A percentile compares a stretch with the other conserved stretches of the same genome.
phyloP scores from a whole-genome alignment of 2,888 invertebrate species.

The Cantharis rufa region DNA sequence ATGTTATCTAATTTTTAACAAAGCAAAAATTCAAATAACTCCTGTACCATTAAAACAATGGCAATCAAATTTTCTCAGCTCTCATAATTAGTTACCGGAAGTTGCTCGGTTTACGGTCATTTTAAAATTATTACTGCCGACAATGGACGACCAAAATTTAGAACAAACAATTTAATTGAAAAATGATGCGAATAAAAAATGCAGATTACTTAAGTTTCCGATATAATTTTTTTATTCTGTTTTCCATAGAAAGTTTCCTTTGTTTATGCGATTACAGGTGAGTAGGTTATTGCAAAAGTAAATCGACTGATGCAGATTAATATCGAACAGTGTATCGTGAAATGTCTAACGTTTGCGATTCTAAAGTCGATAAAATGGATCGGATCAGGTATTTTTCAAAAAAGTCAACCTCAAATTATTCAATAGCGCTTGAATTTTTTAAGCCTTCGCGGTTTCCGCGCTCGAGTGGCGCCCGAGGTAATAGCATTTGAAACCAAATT shows the following conservation, averaged over 20 bases:
- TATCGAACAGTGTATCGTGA: slow-evolving; percentile 39
- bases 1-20: neutral
- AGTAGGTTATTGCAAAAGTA: slow-evolving; percentile 33
- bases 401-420: neutral
- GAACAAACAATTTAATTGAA: slow-evolving; percentile 28
- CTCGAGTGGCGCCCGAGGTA: neutral
- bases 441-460: neutral
- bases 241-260: slow-evolving; percentile 21
- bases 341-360: slow-evolving; percentile 41
- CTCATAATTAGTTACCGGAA: slow-evolving; percentile 41
- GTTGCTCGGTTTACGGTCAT: slow-evolving; percentile 29
- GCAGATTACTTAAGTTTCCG: neutral
- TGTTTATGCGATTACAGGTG: slow-evolving; percentile 28
- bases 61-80: slow-evolving; percentile 8
- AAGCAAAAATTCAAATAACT: slow-evolving; percentile 11
- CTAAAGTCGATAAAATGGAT: slow-evolving; percentile 24
- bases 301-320: slow-evolving; percentile 34
- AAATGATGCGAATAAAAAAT: neutral
- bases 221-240: neutral
- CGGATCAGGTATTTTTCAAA: neutral
- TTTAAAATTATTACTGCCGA: slow-evolving; percentile 31
- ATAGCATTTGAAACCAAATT: neutral
- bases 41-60: neutral
- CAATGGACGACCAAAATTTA: slow-evolving; percentile 34
- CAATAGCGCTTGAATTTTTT: neutral